Base-by-base conservation (phyloP, 2,888 invertebrate species). In the Cataglyphis rosenhaueri region DNA sequence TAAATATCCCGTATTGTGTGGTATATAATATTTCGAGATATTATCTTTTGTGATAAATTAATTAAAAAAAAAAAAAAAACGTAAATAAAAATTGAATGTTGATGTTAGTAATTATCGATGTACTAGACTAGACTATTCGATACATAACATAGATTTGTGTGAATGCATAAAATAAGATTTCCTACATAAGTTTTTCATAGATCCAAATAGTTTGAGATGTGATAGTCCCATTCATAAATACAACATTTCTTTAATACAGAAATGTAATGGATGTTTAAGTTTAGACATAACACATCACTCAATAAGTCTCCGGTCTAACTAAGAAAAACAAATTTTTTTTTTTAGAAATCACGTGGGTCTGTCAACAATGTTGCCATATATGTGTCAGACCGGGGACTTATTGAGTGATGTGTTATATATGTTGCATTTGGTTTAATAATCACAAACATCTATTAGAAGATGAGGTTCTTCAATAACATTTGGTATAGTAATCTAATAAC, bases 71-170 rank as follows among this genome's bases (percentile, higher is more conserved):
- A 15, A 41, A 18, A 66, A 15, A 41, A 18, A 68, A 32, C 1
- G 55, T 59, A 44, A 25, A 71, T 8, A n/a, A 18, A 35, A 48
- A 21, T n/a, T 38, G 18, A 3, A 57, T 18, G 21, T 48, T 68
- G 41, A 41, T 57, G 66, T 61, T 74, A 21, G 18, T 64, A n/a
- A 75, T 15, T 38, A 12, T 79, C 41, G 38, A n/a, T 71, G 35
- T 61, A 35, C 6, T 78, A 6, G 12, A 35, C 10, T 44, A 59
- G 12, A 35, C 10, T 44, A 59, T 70, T 78, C 55, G 55, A 32
- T 29, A 15, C 18, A 62, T n/a, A 12, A 73, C 8, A 15, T 15
- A 25, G 52, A 66, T 21, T 55, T 55, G 6, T 66, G 21, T 59
- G 57, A 68, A 78, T 78, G 78, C 41, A 6, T 41, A 41, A n/a